These are phyloP conservation scores for Champsocephalus esox DNA, from an alignment of 2,797 vertebrate species.

Conservation along the genomic window DNA sequence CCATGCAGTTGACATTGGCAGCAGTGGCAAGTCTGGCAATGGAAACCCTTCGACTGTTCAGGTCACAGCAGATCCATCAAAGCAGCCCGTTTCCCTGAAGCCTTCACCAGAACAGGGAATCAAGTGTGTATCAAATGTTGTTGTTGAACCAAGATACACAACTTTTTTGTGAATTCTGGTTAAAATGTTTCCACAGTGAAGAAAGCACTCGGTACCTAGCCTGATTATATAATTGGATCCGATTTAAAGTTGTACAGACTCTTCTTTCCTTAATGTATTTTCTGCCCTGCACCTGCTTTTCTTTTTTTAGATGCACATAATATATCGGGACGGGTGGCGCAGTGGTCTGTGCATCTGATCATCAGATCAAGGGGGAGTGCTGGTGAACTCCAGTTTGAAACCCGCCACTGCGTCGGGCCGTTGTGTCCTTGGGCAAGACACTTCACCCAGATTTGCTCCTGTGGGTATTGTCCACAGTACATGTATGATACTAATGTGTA, in stretches of 20 bases:
- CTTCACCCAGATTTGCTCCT: no score
- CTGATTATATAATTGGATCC: conserved; percentile 1
- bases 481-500: no score
- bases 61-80: conserved; percentile 83
- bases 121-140: conserved; percentile 57
- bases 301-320: conserved; percentile 9
- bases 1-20: conserved; percentile 85
- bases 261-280: background rate
- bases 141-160: conserved; percentile 40
- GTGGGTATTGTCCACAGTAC: no score
- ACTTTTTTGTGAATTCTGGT: conserved; percentile 6
- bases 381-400: no score
- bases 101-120: conserved; percentile 40
- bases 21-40: conserved; percentile 79
- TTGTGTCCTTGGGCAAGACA: no score
- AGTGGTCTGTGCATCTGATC: no score
- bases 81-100: conserved; percentile 71
- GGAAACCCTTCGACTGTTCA: conserved; percentile 76
- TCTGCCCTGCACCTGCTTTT: conserved; percentile 8
- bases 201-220: background rate
- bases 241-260: background rate
- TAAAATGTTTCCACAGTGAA: conserved; percentile 13
- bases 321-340: no score
- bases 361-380: no score
- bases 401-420: no score